Evolutionary conservation across 2,888 invertebrate genomes (phyloP).

Genomic region (Spisula solida): DNA sequence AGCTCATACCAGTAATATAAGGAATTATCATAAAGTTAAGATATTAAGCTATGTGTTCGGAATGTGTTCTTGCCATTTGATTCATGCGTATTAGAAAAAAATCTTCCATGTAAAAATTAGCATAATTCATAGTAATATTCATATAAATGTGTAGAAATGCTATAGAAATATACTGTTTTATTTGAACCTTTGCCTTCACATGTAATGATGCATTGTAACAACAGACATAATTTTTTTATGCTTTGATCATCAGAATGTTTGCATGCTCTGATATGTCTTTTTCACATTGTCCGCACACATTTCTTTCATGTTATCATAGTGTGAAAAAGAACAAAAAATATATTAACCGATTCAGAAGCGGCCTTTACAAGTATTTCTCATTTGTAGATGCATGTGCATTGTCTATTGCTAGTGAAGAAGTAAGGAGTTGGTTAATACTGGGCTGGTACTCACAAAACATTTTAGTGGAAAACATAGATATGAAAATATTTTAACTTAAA

Average conservation of each 20-base stretch:
- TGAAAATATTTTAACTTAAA: too few relatives aligned
- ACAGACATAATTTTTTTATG: not conserved
- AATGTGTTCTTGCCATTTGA: slow-evolving; percentile 41
- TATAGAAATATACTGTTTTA: too few relatives aligned
- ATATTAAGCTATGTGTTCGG: slow-evolving; percentile 25
- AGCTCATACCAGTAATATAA: not conserved
- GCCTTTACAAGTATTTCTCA: too few relatives aligned
- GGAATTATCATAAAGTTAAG: not conserved
- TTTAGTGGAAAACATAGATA: too few relatives aligned
- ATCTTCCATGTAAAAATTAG: not conserved
- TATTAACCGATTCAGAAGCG: not conserved
- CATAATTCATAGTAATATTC: not conserved
- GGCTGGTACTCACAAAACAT: too few relatives aligned
- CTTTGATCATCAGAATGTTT: not conserved
- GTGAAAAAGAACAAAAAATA: not conserved
- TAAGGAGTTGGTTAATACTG: too few relatives aligned
- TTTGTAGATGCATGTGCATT: too few relatives aligned
- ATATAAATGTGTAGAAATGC: too few relatives aligned
- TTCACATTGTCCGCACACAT: not conserved
- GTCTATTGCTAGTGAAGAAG: too few relatives aligned
- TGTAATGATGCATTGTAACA: not conserved
- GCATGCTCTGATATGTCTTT: not conserved
- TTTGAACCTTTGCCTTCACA: too few relatives aligned
- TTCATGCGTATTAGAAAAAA: not conserved
- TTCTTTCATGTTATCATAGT: not conserved